phyloP scores from a whole-genome alignment of 1,140 invertebrate species.

The Acyrthosiphon pisum region DNA sequence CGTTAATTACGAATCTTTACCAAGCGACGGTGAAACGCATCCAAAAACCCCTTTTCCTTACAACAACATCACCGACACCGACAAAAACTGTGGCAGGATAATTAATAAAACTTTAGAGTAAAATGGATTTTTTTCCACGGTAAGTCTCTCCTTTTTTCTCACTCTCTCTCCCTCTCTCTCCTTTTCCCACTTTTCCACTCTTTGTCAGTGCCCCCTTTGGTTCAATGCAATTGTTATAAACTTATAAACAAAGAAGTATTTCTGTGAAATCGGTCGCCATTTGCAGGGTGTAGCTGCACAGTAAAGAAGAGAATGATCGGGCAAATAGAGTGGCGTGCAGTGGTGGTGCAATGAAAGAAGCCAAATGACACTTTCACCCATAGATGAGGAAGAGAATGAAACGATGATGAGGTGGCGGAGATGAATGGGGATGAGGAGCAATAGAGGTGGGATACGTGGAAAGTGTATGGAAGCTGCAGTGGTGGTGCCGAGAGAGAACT shows the following conservation, averaged over 20 bases:
- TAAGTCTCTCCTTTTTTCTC: not conserved
- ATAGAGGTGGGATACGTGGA: not conserved
- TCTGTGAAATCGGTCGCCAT: not conserved
- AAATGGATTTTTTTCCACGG: slow-evolving; percentile 2
- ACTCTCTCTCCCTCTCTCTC: not conserved
- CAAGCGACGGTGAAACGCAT: not conserved
- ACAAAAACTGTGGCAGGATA: not conserved
- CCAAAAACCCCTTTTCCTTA: not conserved
- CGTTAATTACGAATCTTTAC: not conserved
- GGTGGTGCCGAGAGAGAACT: not conserved
- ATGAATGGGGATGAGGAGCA: no score
- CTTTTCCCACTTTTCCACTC: not conserved
- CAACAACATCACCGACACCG: not conserved
- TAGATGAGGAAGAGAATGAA: not conserved
- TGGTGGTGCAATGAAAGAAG: not conserved
- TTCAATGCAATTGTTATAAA: not conserved
- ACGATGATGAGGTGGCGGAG: not conserved
- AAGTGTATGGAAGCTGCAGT: not conserved
- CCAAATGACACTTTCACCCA: not conserved
- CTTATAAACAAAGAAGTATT: slow-evolving; percentile 4
- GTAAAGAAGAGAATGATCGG: not conserved
- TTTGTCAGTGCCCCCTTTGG: not conserved
- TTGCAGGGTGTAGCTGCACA: not conserved
- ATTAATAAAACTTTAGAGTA: slow-evolving; percentile 30
- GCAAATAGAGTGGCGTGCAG: not conserved